Evolutionary conservation across 2,888 invertebrate genomes (phyloP).

Genomic region (Eurytoma californica): DNA sequence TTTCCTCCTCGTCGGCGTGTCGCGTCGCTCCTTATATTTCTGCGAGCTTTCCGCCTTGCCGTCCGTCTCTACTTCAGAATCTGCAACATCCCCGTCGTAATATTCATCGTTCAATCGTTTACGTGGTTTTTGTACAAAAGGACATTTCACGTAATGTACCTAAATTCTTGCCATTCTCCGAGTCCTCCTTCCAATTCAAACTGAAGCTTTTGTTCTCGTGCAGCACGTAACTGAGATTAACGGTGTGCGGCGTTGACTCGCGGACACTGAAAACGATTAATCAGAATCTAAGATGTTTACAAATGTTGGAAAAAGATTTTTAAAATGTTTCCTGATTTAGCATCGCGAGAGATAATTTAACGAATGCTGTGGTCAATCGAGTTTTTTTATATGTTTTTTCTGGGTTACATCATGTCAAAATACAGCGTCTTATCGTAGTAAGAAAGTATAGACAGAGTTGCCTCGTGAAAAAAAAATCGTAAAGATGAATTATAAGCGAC

Average conservation of each 20-base stretch:
- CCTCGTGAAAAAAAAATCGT: too few relatives aligned
- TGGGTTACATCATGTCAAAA: too few relatives aligned
- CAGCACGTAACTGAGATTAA: neutral
- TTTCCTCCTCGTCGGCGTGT: neutral
- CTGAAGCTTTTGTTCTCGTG: neutral
- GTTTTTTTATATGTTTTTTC: too few relatives aligned
- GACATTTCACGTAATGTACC: neutral
- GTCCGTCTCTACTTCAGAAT: slow-evolving; percentile 14
- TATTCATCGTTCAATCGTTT: neutral
- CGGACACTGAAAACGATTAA: neutral
- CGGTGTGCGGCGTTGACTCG: neutral
- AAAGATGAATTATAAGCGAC: too few relatives aligned
- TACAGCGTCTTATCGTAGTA: too few relatives aligned
- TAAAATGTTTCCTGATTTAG: neutral
- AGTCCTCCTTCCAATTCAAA: slow-evolving; percentile 16
- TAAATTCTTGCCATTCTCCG: neutral
- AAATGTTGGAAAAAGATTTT: neutral
- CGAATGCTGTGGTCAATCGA: neutral
- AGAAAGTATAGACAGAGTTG: too few relatives aligned
- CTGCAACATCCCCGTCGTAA: neutral
- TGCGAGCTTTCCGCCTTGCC: neutral
- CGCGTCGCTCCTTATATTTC: neutral
- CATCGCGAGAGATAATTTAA: neutral
- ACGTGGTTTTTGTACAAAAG: neutral
- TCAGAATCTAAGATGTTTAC: neutral